Percentiles rank a stretch among this genome's conserved stretches.
phyloP scores from a whole-genome alignment of 2,888 invertebrate genomes.

The Apodemia zela region DNA sequence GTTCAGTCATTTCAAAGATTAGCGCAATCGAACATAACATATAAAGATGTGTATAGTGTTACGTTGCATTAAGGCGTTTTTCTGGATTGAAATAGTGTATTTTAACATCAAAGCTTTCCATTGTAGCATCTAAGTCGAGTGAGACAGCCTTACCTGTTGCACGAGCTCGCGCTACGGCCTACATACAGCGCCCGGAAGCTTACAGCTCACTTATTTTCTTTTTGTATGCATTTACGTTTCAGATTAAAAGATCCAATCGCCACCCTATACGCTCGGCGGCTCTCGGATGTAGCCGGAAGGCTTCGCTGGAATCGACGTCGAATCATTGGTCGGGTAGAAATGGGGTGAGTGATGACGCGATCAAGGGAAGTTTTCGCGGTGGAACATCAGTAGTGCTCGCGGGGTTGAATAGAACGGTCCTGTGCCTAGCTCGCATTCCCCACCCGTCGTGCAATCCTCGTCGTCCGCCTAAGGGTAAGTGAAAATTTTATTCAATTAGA shows the following conservation, averaged over 20 bases:
- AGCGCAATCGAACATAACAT: too few species aligned
- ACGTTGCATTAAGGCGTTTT: neutral
- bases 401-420: conserved; percentile 64
- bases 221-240: conserved; percentile 77
- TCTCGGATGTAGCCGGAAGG: conserved; percentile 55
- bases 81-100: neutral
- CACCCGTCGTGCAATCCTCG: conserved; percentile 39
- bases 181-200: conserved; percentile 57
- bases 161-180: conserved; percentile 41
- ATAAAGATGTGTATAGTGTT: too few species aligned
- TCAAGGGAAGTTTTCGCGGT: conserved; percentile 75
- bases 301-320: conserved; percentile 44
- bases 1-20: too few species aligned
- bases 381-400: conserved; percentile 71
- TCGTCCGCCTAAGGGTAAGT: conserved; percentile 69
- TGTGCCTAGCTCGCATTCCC: conserved; percentile 49
- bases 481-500: conserved; percentile 74
- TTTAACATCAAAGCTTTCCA: neutral
- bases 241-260: conserved; percentile 78
- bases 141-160: conserved; percentile 68
- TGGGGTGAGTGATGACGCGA: conserved; percentile 73
- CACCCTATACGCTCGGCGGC: conserved; percentile 59
- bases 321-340: conserved; percentile 56
- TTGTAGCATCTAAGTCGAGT: conserved; percentile 29
- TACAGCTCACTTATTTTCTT: conserved; percentile 64